These are phyloP conservation scores for Ictalurus furcatus DNA, from an alignment of 2,113 vertebrate species.

Conservation along the genomic window DNA sequence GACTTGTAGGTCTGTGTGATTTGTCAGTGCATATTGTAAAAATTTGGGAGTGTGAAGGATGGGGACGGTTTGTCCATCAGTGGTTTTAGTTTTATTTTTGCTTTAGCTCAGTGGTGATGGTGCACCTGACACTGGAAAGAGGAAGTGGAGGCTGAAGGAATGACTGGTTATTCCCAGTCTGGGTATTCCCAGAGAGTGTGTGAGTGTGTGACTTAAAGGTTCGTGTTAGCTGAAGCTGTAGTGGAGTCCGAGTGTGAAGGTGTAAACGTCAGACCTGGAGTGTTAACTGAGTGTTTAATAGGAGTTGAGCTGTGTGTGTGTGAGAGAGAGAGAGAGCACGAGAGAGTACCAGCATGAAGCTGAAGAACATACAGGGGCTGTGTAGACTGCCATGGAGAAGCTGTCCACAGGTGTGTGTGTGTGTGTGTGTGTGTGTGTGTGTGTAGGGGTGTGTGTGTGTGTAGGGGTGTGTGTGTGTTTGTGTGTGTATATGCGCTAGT, in stretches of 20 bases:
- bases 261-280: background rate
- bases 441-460: no score
- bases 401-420: constrained; percentile 70
- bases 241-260: background rate
- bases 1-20: background rate
- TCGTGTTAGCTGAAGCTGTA: constrained; percentile 11
- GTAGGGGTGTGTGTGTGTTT: no score
- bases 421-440: no score
- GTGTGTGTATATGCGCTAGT: background rate
- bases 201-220: constrained; percentile 39
- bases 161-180: constrained; percentile 43
- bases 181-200: constrained; percentile 24
- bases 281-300: background rate
- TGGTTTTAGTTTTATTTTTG: constrained; percentile 5
- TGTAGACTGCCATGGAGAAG: constrained; percentile 74
- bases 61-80: background rate
- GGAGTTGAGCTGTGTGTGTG: background rate
- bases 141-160: constrained; percentile 44
- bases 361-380: constrained; percentile 69
- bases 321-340: constrained; percentile 16
- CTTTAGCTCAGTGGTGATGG: background rate
- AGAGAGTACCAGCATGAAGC: constrained; percentile 66
- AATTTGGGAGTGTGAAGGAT: background rate
- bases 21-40: background rate
- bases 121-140: constrained; percentile 39